Evolutionary conservation across 1,140 invertebrate species (phyloP).

Genomic region (Dryas iulia): DNA sequence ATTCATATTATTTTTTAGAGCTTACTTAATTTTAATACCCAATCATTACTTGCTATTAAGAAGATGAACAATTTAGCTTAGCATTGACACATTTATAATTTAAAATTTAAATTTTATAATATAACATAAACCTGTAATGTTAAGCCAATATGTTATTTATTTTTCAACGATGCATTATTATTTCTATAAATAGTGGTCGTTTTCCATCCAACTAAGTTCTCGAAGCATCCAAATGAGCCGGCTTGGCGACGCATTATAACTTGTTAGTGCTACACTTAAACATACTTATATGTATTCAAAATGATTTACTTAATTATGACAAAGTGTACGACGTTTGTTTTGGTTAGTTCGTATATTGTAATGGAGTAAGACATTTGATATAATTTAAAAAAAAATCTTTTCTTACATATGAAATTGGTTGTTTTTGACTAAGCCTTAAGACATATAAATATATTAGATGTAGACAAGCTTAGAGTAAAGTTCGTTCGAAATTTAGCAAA

Average conservation of each 20-base stretch:
- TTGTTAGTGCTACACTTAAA: neutral
- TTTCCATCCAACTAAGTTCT: constrained; percentile 1
- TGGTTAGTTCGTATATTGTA: neutral
- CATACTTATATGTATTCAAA: neutral
- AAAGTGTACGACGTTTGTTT: neutral
- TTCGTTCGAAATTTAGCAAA: too few relatives aligned
- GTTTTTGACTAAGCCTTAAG: too few relatives aligned
- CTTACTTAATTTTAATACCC: too few relatives aligned
- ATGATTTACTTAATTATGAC: constrained; percentile 1
- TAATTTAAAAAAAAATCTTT: too few relatives aligned
- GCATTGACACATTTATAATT: neutral
- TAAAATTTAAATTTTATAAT: neutral
- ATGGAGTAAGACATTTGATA: too few relatives aligned
- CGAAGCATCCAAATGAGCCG: neutral
- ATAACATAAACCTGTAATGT: neutral
- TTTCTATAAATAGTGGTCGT: neutral
- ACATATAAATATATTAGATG: too few relatives aligned
- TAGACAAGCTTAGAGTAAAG: too few relatives aligned
- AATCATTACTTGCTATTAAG: too few relatives aligned
- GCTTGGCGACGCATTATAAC: neutral
- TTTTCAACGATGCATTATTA: neutral
- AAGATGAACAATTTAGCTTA: too few relatives aligned
- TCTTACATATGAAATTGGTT: too few relatives aligned
- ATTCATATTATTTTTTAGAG: too few relatives aligned
- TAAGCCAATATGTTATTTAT: neutral